phyloP scores from a whole-genome alignment of 1,140 invertebrate species.

The Sminthurides bifidus region DNA sequence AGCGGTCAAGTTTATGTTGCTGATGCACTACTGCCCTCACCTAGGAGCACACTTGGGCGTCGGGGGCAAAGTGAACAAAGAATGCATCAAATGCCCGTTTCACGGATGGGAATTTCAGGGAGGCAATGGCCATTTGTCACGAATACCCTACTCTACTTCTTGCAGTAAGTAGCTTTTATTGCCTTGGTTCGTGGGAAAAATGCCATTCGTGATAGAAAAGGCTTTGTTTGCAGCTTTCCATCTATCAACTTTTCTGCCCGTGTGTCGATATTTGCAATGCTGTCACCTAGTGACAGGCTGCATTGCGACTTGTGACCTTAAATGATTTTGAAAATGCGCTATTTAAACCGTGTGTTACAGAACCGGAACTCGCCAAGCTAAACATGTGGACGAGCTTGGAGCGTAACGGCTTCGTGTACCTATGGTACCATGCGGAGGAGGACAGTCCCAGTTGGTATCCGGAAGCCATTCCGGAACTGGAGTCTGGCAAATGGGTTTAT shows the following conservation, averaged over 20 bases:
- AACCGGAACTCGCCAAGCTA: constrained; percentile 48
- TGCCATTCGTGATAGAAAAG: background rate
- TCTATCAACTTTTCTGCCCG: too few relatives aligned
- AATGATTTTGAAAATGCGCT: too few relatives aligned
- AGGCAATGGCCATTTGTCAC: constrained; percentile 41
- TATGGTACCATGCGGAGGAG: constrained; percentile 71
- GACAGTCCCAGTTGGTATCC: constrained; percentile 57
- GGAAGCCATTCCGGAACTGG: constrained; percentile 44
- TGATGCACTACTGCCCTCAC: constrained; percentile 51
- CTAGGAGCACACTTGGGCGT: constrained; percentile 47
- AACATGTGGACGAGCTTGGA: constrained; percentile 55
- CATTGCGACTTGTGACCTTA: too few relatives aligned
- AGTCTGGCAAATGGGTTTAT: constrained; percentile 48
- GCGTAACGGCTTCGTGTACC: constrained; percentile 58
- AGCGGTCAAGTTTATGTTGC: constrained; percentile 39
- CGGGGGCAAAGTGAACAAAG: constrained; percentile 42
- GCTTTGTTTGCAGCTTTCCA: too few relatives aligned
- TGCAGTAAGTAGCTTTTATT: background rate
- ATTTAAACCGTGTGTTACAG: too few relatives aligned
- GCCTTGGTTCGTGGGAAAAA: background rate
- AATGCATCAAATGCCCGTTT: constrained; percentile 49
- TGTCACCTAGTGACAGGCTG: too few relatives aligned
- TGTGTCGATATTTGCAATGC: too few relatives aligned
- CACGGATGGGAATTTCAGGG: constrained; percentile 50
- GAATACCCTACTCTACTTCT: constrained; percentile 43